Conservation (phyloP, 2,888 invertebrate genomes). For the Euplagia quadripunctaria region DNA sequence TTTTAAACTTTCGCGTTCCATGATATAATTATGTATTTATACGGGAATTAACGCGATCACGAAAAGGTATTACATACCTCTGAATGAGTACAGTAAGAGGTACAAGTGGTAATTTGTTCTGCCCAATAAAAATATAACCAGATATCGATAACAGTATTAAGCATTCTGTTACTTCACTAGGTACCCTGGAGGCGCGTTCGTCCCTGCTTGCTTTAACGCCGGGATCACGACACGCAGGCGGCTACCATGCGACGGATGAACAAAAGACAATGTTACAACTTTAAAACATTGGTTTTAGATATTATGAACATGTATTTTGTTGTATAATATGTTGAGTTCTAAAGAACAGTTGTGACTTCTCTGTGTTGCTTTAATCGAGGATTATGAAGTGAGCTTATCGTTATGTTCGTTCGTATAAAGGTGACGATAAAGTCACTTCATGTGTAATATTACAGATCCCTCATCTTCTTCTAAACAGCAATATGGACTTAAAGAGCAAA, state of each 20-base stretch:
- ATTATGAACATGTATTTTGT: neutral
- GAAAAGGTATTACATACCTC: too few relatives aligned
- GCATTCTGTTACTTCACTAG: conserved; percentile 1
- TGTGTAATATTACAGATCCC: too few relatives aligned
- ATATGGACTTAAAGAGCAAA: too few relatives aligned
- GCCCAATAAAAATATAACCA: neutral
- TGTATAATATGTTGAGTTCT: neutral
- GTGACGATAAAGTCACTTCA: too few relatives aligned
- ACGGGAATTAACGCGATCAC: too few relatives aligned
- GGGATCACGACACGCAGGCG: conserved; percentile 46
- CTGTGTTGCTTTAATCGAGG: neutral
- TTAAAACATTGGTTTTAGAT: neutral
- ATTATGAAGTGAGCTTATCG: too few relatives aligned
- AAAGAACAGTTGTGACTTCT: neutral
- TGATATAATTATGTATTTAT: too few relatives aligned
- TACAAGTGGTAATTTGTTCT: too few relatives aligned
- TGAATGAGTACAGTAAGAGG: too few relatives aligned
- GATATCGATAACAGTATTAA: conserved; percentile 12
- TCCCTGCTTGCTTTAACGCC: conserved; percentile 40
- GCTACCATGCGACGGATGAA: conserved; percentile 35
- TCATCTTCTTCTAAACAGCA: too few relatives aligned
- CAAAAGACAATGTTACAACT: conserved; percentile 11
- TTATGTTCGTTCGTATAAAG: too few relatives aligned
- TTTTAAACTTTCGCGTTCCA: too few relatives aligned
- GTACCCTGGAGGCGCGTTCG: conserved; percentile 26